These are phyloP conservation scores for Apostichopus japonicus DNA, from an alignment of 35 echinoderm and acorn worm species.

Conservation along the genomic window DNA sequence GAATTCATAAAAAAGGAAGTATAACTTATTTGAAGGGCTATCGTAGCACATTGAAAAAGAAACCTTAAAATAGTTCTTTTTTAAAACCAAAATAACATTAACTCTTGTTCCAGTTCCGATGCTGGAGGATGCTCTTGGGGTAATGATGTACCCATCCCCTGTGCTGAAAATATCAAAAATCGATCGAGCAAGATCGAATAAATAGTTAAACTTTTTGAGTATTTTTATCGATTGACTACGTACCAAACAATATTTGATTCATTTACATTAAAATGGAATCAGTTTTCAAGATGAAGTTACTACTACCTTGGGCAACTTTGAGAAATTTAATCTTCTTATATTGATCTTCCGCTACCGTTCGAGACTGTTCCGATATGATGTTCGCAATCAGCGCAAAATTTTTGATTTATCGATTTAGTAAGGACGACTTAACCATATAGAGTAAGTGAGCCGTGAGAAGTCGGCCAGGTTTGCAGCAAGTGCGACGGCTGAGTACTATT, in stretches of 20 bases:
- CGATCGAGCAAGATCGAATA: not conserved
- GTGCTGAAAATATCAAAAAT: not conserved
- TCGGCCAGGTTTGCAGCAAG: slow-evolving; percentile 28
- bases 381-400: slow-evolving; percentile 31
- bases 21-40: too few species aligned
- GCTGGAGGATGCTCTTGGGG: not conserved
- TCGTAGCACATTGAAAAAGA: too few species aligned
- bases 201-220: not conserved
- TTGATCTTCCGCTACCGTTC: slow-evolving; percentile 1
- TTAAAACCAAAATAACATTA: too few species aligned
- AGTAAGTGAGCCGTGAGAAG: slow-evolving; percentile 41
- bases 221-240: not conserved
- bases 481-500: not conserved
- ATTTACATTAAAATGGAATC: slow-evolving; percentile 20
- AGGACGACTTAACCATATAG: slow-evolving; percentile 36
- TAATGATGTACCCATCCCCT: not conserved
- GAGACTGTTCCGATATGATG: slow-evolving; percentile 19
- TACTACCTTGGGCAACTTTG: slow-evolving; percentile 1
- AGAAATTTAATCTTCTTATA: slow-evolving; percentile 40
- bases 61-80: too few species aligned
- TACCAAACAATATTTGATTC: not conserved
- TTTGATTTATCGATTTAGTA: slow-evolving; percentile 37
- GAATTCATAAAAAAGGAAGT: too few species aligned
- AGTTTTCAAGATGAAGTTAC: slow-evolving; percentile 39
- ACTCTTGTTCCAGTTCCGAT: not conserved